Percentiles rank a stretch among this genome's conserved stretches.
Evolutionary conservation across 2,113 vertebrate species (phyloP).

Genomic region (Trichechus manatus): DNA sequence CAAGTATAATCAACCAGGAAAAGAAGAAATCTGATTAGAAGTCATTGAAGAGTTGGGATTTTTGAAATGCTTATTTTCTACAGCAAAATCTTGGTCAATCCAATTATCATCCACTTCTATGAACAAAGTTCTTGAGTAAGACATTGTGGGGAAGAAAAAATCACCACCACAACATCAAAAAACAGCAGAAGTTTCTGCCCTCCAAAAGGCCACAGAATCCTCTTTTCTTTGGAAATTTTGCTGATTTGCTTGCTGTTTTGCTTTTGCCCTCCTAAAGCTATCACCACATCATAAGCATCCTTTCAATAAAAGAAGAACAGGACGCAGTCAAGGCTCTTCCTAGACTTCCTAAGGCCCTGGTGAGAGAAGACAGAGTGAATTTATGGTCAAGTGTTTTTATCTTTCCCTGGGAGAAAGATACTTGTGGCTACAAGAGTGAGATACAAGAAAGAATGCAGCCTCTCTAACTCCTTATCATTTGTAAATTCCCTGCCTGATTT

Average conservation of each 20-base stretch:
- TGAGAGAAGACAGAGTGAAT: constrained; percentile 51
- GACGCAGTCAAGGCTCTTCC: constrained; percentile 25
- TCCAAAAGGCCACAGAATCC: neutral
- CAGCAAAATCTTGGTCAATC: neutral
- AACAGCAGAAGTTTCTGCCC: neutral
- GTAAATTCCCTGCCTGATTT: constrained; percentile 71
- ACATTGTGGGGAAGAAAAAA: neutral
- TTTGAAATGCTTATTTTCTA: neutral
- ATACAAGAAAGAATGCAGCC: constrained; percentile 71
- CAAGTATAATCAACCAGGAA: neutral
- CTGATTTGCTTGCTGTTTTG: neutral
- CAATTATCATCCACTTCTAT: neutral
- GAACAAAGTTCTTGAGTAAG: neutral
- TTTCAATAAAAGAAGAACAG: constrained; percentile 46
- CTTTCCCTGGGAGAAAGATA: constrained; percentile 72
- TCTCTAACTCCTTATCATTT: constrained; percentile 70
- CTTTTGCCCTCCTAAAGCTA: constrained; percentile 35
- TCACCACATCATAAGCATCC: constrained; percentile 48
- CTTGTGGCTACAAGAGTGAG: constrained; percentile 54
- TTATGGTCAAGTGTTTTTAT: constrained; percentile 73
- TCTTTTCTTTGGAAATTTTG: neutral
- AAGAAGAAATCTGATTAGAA: neutral
- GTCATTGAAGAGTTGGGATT: neutral
- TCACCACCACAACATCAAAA: neutral
- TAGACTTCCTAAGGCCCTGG: neutral